Evolutionary conservation across 2,797 vertebrate genomes (phyloP), one percentile per base, ranked within the genome.

Genomic region (Fratercula arctica): DNA sequence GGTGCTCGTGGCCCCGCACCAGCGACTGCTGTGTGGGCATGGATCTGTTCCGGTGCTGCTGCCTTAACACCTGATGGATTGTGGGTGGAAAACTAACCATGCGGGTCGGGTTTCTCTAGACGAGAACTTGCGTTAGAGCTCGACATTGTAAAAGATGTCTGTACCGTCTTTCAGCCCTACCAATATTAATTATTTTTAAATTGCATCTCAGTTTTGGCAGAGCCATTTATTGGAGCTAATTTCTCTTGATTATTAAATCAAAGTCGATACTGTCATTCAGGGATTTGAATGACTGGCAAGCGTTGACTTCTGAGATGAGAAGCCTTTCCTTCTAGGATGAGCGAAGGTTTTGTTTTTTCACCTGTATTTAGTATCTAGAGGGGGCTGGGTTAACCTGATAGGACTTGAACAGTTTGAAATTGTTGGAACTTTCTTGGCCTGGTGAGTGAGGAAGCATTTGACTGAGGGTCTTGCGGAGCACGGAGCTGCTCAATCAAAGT

Each of bases 81-180:
- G 16, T 11, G 43, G 9, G 14, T 26, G 29, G 54, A 9, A 45
- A 77, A 68, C 6, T 16, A 31, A 13, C 28, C 25, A 18, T 0
- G 4, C 13, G 50, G 48, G 10, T 13, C 48, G 29, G 51, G 35
- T 41, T 56, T 45, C 75, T 39, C 12, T n/a, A 11, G 61, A 15
- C 3, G 11, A 46, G 51, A 61, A n/a, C 23, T 24, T 46, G 78
- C 1, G 1, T 78, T 37, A 26, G 68, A 70, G 16, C 18, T 59
- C 1, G 0, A 54, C 3, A 1, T 28, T 56, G 8, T 37, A 48
- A 46, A 51, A 60, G 41, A 0, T 8, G 16, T 61, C 53, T 48
- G 35, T 43, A 3, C 14, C 2, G 1, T 7, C 28, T 29, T 53
- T 53, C 33, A 75, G 57, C 35, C 39, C 35, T 28, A n/a, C 79